These are phyloP conservation scores for Ariopsis seemanni DNA, from an alignment of 2,113 vertebrate genomes.

Conservation along the genomic window DNA sequence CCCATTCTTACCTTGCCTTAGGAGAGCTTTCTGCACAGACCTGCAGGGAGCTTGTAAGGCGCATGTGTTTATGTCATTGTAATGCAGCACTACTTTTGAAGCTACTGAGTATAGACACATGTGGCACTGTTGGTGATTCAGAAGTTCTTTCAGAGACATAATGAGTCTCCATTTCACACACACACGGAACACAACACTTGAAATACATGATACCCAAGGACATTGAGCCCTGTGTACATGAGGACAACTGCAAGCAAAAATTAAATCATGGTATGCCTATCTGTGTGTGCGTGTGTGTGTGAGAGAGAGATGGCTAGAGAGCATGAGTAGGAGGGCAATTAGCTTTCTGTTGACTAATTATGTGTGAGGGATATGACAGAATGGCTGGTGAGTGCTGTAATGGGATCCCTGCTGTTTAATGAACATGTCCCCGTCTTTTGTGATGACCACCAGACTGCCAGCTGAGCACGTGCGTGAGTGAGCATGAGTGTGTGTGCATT, in stretches of 20 bases:
- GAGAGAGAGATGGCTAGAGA: slow-evolving; percentile 40
- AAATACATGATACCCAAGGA: background rate
- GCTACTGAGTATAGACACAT: background rate
- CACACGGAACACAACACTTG: background rate
- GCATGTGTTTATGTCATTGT: background rate
- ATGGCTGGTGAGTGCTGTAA: slow-evolving; percentile 65
- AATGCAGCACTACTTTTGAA: background rate
- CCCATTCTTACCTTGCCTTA: background rate
- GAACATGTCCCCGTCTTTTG: slow-evolving; percentile 69
- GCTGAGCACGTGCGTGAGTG: background rate
- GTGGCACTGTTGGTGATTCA: background rate
- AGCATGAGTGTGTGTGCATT: background rate
- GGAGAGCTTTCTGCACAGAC: slow-evolving; percentile 2
- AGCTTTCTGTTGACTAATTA: slow-evolving; percentile 71
- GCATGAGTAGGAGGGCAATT: slow-evolving; percentile 64
- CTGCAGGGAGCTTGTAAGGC: background rate
- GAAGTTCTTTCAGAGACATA: slow-evolving; percentile 4
- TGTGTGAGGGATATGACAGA: slow-evolving; percentile 69
- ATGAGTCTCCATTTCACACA: background rate
- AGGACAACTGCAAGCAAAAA: slow-evolving; percentile 3
- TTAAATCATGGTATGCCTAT: background rate
- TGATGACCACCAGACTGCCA: slow-evolving; percentile 56
- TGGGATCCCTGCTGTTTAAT: slow-evolving; percentile 72
- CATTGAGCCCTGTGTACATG: background rate
- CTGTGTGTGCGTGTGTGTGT: slow-evolving; percentile 4